Evolutionary conservation across 2,888 invertebrate species (phyloP).

Genomic region (Chymomyza fuscimana): DNA sequence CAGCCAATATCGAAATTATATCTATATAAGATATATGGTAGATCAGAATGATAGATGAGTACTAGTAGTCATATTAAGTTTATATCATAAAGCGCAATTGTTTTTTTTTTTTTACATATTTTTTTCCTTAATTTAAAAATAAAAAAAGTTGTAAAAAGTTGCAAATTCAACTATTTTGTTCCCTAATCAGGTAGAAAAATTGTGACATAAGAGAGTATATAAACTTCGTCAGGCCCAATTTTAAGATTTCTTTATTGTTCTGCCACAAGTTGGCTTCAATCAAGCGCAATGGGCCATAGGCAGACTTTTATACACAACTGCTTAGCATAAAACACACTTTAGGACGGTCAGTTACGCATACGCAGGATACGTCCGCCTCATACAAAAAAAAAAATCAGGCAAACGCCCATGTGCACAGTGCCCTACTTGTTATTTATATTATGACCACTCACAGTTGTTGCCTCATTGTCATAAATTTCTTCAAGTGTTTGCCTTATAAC

Average conservation of each 20-base stretch:
- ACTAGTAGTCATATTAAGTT: too few species aligned
- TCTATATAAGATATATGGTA: too few species aligned
- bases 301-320: slow-evolving; percentile 42
- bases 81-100: too few species aligned
- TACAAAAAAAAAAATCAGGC: not conserved
- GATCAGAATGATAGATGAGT: too few species aligned
- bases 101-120: too few species aligned
- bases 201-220: not conserved
- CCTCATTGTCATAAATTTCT: slow-evolving; percentile 71
- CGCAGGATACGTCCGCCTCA: slow-evolving; percentile 45
- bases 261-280: slow-evolving; percentile 42
- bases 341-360: slow-evolving; percentile 61
- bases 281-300: slow-evolving; percentile 50
- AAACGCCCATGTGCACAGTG: slow-evolving; percentile 43
- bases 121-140: too few species aligned
- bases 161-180: too few species aligned
- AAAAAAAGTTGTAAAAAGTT: too few species aligned
- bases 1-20: too few species aligned
- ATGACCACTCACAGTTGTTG: slow-evolving; percentile 72
- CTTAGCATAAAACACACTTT: slow-evolving; percentile 59
- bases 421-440: slow-evolving; percentile 69
- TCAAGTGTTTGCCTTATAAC: slow-evolving; percentile 60
- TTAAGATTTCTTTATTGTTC: not conserved
- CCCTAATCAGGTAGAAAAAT: too few species aligned
- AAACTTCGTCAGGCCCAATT: not conserved